These are phyloP conservation scores for Acestrorhynchus altus DNA, from an alignment of 2,797 vertebrate species.

Conservation along the genomic window DNA sequence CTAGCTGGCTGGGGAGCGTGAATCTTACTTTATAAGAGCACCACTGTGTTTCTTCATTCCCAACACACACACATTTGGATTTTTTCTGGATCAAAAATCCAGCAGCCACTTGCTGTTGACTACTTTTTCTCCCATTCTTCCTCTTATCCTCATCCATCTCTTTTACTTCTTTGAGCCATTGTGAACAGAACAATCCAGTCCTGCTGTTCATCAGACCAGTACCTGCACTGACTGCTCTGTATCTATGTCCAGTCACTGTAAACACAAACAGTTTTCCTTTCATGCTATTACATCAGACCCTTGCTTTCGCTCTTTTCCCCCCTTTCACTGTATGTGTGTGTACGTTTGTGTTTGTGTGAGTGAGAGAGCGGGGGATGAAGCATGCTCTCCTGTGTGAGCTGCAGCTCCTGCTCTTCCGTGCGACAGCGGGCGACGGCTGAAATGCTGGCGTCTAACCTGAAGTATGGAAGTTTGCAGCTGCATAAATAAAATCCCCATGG, in stretches of 20 bases:
- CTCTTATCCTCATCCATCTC: not conserved
- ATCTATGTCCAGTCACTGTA: slow-evolving; percentile 25
- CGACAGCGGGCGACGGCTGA: slow-evolving; percentile 71
- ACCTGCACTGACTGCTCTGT: slow-evolving; percentile 13
- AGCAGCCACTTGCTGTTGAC: slow-evolving; percentile 7
- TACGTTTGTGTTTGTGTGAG: slow-evolving; percentile 29
- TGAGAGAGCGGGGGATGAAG: slow-evolving; percentile 19
- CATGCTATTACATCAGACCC: slow-evolving; percentile 33
- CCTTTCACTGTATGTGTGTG: slow-evolving; percentile 10
- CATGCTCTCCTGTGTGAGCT: slow-evolving; percentile 26
- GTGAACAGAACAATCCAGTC: slow-evolving; percentile 1
- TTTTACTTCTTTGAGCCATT: not conserved
- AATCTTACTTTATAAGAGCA: not conserved
- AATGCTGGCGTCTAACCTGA: slow-evolving; percentile 86
- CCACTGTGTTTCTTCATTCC: not conserved
- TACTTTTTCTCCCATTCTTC: slow-evolving; percentile 17
- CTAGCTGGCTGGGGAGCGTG: not conserved
- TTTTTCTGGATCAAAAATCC: slow-evolving; percentile 2
- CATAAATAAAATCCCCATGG: slow-evolving; percentile 90
- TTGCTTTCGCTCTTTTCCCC: slow-evolving; percentile 22
- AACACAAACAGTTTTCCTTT: slow-evolving; percentile 23
- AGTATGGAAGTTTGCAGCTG: slow-evolving; percentile 80
- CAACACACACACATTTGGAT: not conserved
- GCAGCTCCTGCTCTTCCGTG: slow-evolving; percentile 31
- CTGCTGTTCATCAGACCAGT: slow-evolving; percentile 24